Evolutionary conservation across 2,113 vertebrate genomes (phyloP).

Genomic region (Paramisgurnus dabryanus): DNA sequence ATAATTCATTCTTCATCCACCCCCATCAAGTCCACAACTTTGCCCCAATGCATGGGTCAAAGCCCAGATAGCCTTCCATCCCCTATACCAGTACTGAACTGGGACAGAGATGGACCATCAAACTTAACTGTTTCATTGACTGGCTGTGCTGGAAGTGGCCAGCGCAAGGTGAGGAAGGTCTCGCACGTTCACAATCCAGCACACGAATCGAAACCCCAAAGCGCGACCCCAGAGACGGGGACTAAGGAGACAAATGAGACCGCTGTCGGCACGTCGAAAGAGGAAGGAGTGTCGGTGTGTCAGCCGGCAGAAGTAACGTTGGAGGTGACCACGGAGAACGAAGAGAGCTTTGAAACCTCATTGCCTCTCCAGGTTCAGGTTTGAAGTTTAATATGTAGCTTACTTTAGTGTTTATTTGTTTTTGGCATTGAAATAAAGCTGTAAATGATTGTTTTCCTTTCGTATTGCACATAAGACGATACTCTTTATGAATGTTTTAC

Average conservation of each 20-base stretch:
- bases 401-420: no score
- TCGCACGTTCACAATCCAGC: not conserved
- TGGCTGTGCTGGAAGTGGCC: not conserved
- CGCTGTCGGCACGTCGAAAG: not conserved
- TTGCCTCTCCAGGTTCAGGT: constrained; percentile 59
- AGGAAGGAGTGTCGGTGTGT: constrained; percentile 3
- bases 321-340: not conserved
- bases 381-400: not conserved
- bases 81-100: not conserved
- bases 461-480: not conserved
- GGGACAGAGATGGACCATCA: not conserved
- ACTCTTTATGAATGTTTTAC: not conserved
- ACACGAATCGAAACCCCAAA: constrained; percentile 46
- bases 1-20: not conserved
- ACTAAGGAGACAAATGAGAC: not conserved
- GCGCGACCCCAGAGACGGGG: not conserved
- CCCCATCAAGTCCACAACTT: constrained; percentile 30
- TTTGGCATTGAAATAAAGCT: not conserved
- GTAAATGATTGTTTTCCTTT: not conserved
- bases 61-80: not conserved
- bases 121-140: not conserved
- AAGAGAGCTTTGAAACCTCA: constrained; percentile 27
- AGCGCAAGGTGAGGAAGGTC: not conserved
- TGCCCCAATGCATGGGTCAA: not conserved
- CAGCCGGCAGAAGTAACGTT: not conserved